Base-by-base conservation (phyloP, 2,113 vertebrate species). In the Alectura lathami region DNA sequence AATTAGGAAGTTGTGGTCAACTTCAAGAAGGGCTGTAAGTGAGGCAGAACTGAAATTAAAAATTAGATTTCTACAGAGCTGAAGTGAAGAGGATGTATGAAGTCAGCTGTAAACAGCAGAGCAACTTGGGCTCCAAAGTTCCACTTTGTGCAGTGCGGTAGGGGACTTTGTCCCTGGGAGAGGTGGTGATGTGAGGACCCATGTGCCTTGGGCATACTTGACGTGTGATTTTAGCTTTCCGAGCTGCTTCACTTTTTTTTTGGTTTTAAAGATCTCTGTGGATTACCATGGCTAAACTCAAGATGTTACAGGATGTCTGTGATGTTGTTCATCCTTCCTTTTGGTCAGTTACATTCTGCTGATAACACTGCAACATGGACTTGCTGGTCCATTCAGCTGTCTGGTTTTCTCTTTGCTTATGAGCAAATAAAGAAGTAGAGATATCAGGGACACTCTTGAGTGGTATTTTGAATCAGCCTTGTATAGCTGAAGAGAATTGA, bases 11-110 rank as follows among this genome's bases (percentile, higher is more conserved):
- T 81, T 77, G 34, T 34, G 85, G 91, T 75, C 91, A 88, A 1
- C 76, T 29, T 91, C 47, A 68, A 94, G 83, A 89, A 78, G 53
- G 64, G 38, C 85, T 82, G 32, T 88, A 91, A 89, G 75, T 72
- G 91, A 88, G 80, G 73, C 56, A 90, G 88, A 88, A 64, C 24
- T 78, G 51, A 81, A 95, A 80, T 91, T 51, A 91, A 72, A 95
- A 86, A 83, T 73, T 68, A 73, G 66, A 86, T 88, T 90, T 70
- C 68, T 81, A 34, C 89, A 14, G 56, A 88, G 76, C 51, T 81
- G 73, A 51, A 72, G 51, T 45, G 68, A 63, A 67, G 81, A 68
- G 56, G 79, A 50, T 34, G 40, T 29, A 14, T 50, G 43, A 85
- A 34, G 73, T 86, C 60, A 86, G 40, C 76, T 83, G 59, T 15